Percentiles rank a stretch among this genome's conserved stretches.
These are phyloP conservation scores for Hecatera dysodea DNA, from an alignment of 2,888 invertebrate species.

Conservation along the genomic window DNA sequence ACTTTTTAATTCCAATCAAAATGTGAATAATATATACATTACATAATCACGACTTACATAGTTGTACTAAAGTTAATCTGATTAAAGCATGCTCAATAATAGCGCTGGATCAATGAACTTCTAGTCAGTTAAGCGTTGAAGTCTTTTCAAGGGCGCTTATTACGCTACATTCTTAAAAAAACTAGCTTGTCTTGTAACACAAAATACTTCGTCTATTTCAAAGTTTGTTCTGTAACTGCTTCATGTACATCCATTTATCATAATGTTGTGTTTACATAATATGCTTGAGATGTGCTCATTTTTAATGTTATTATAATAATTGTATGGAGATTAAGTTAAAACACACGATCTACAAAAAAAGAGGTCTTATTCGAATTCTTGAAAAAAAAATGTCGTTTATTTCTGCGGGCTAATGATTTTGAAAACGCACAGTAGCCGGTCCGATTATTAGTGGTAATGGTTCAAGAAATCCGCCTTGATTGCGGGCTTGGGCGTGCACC, in stretches of 20 bases:
- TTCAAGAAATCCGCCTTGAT: constrained; percentile 78
- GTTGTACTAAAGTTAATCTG: constrained; percentile 69
- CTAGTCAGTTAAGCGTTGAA: constrained; percentile 85
- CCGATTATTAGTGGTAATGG: constrained; percentile 78
- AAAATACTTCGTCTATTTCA: constrained; percentile 54
- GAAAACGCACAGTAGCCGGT: constrained; percentile 76
- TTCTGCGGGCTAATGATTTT: constrained; percentile 71
- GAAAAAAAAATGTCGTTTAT: constrained; percentile 67
- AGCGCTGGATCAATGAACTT: constrained; percentile 82
- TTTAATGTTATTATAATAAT: constrained; percentile 54
- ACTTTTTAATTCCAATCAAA: constrained; percentile 33
- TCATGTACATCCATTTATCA: constrained; percentile 40
- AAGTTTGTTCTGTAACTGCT: constrained; percentile 38
- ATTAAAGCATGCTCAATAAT: constrained; percentile 74
- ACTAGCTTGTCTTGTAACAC: constrained; percentile 64
- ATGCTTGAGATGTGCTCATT: constrained; percentile 17
- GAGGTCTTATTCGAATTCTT: constrained; percentile 48
- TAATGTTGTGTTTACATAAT: constrained; percentile 38
- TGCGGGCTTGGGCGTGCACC: constrained; percentile 70
- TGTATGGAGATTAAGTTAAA: constrained; percentile 54
- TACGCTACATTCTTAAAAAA: constrained; percentile 77
- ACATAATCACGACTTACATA: constrained; percentile 59
- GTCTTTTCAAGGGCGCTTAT: constrained; percentile 89
- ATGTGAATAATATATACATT: constrained; percentile 54
- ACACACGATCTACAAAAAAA: constrained; percentile 56